Evolutionary conservation across 1,140 invertebrate species (phyloP).

Genomic region (Drosophila miranda): DNA sequence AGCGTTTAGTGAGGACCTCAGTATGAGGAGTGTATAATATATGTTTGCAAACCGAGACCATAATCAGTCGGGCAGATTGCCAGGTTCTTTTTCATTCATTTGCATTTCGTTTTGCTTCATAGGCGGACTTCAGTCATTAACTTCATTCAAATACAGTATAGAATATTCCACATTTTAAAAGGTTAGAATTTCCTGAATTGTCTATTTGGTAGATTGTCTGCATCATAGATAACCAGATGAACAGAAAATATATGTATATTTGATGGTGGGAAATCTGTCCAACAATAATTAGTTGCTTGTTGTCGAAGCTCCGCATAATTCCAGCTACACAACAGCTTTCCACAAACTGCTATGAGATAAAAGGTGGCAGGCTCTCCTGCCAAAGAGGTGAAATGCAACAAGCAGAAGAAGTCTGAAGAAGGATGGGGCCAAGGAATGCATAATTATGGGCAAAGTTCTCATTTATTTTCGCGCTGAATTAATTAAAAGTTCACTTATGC

Average conservation of each 20-base stretch:
- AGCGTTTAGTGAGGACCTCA: conserved; percentile 41
- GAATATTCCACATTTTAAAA: conserved; percentile 8
- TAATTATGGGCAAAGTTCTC: conserved; percentile 73
- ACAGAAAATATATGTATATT: conserved; percentile 12
- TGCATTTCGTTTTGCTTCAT: too few species aligned
- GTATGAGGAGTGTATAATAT: conserved; percentile 16
- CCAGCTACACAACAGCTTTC: conserved; percentile 9
- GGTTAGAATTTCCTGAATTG: conserved; percentile 7
- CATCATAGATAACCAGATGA: not conserved
- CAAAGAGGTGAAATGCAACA: conserved; percentile 26
- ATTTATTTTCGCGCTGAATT: conserved; percentile 78
- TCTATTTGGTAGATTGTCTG: conserved; percentile 1
- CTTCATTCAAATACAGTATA: not conserved
- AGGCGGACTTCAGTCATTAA: not conserved
- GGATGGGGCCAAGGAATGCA: conserved; percentile 47
- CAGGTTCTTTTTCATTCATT: conserved; percentile 1
- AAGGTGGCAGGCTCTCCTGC: not conserved
- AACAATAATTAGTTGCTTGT: conserved; percentile 30
- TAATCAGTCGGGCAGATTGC: conserved; percentile 8
- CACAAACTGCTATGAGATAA: not conserved
- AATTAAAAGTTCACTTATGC: conserved; percentile 81
- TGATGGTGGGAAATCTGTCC: conserved; percentile 9
- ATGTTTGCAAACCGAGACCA: not conserved
- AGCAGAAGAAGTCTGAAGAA: not conserved
- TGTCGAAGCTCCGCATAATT: not conserved